Percentiles rank a stretch among this genome's conserved stretches.
phyloP scores from a whole-genome alignment of 2,113 vertebrate species.

The Dasypus novemcinctus region DNA sequence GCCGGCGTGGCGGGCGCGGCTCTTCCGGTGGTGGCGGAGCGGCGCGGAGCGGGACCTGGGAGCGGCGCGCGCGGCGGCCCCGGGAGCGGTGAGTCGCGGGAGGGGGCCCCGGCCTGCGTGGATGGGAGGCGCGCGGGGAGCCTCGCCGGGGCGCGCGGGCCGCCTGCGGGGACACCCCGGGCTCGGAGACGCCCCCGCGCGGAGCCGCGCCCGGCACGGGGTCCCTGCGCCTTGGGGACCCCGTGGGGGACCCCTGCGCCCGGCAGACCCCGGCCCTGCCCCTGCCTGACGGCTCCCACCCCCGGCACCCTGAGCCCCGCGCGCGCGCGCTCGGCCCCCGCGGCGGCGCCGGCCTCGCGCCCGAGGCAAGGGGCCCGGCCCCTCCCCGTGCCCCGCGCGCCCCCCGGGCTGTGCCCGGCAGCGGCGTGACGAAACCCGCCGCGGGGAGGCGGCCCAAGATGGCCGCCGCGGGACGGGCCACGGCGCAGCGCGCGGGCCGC shows the following conservation, averaged over 20 bases:
- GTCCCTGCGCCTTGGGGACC: background rate
- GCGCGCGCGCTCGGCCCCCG: no score
- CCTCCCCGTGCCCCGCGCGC: background rate
- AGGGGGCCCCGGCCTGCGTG: background rate
- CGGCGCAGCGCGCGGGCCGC: no score
- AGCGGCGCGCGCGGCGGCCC: background rate
- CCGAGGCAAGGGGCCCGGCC: accelerated
- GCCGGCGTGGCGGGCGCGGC: background rate
- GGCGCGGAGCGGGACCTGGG: background rate
- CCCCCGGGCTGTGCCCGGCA: background rate
- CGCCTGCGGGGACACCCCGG: background rate
- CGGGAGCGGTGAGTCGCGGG: constrained; percentile 44
- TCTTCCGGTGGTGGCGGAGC: constrained; percentile 53
- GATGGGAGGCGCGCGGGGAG: background rate
- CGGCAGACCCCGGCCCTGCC: no score
- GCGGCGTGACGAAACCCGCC: background rate
- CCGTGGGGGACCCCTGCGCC: background rate
- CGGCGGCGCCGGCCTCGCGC: accelerated
- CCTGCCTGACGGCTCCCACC: background rate
- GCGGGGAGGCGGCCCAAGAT: constrained; percentile 60
- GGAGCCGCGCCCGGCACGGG: accelerated
- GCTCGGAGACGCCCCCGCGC: background rate
- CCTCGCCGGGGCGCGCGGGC: background rate
- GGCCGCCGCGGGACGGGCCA: constrained; percentile 63
- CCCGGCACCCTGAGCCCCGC: background rate